Evolutionary conservation across 2,888 invertebrate genomes (phyloP).

Genomic region (Tridacna crocea): DNA sequence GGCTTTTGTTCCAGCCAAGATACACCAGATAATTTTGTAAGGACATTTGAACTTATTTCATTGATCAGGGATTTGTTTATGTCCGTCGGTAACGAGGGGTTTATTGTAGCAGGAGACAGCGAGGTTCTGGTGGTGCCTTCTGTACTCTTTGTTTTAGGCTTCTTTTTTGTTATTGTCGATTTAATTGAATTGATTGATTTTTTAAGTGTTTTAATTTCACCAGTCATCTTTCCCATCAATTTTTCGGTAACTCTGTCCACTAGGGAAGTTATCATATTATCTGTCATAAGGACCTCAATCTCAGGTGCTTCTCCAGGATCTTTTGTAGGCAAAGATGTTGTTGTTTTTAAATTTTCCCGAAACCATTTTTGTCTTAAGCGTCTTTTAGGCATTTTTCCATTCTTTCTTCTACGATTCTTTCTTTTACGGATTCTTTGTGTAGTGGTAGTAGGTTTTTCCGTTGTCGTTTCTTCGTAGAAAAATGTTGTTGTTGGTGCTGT

Average conservation of each 20-base stretch:
- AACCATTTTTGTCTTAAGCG: constrained; percentile 18
- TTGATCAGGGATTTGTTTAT: constrained; percentile 12
- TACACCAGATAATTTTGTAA: constrained; percentile 9
- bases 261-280: constrained; percentile 6
- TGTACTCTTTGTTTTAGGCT: background rate
- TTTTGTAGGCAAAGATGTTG: background rate
- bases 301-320: background rate
- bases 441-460: background rate
- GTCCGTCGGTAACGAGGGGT: background rate
- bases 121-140: too few relatives aligned
- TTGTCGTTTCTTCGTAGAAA: constrained; percentile 14
- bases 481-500: background rate
- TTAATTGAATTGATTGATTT: constrained; percentile 4
- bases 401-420: background rate
- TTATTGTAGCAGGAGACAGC: background rate
- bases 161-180: background rate
- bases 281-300: background rate
- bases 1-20: constrained; percentile 12
- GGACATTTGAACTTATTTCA: constrained; percentile 15
- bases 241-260: background rate
- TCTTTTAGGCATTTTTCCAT: background rate
- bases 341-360: background rate
- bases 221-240: background rate
- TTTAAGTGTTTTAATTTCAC: background rate
- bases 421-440: background rate